Evolutionary conservation across 92 coral and sea anemone species (phyloP).

Genomic region (Ricordea florida): DNA sequence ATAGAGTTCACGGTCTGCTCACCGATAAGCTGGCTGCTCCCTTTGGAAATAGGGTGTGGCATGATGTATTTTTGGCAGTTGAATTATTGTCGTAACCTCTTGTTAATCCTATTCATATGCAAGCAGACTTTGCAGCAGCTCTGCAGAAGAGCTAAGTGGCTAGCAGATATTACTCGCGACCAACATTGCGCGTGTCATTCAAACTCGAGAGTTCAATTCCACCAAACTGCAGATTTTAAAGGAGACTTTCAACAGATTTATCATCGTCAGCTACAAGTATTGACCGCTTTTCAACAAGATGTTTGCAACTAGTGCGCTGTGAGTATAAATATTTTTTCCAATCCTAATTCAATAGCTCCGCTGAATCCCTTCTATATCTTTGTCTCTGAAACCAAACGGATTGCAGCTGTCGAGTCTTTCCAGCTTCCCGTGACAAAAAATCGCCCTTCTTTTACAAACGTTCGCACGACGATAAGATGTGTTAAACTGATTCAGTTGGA

Average conservation of each 20-base stretch:
- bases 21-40: not conserved
- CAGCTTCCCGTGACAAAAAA: not conserved
- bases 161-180: constrained; percentile 11
- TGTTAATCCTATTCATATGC: constrained; percentile 69
- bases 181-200: constrained; percentile 23
- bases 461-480: not conserved
- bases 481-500: not conserved
- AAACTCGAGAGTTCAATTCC: too few species aligned
- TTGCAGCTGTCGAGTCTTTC: not conserved
- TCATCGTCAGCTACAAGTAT: too few species aligned
- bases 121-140: constrained; percentile 35
- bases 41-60: constrained; percentile 49
- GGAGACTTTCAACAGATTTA: too few species aligned
- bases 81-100: constrained; percentile 33
- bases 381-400: not conserved
- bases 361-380: not conserved
- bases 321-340: constrained; percentile 24
- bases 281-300: too few species aligned
- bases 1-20: not conserved
- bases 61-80: constrained; percentile 44
- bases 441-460: too few species aligned
- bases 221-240: too few species aligned
- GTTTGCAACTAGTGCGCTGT: constrained; percentile 43
- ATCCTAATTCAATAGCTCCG: not conserved
- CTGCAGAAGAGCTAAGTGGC: not conserved